Evolutionary conservation across 2,888 invertebrate species (phyloP), one percentile per base, ranked within the genome.

Genomic region (Eupeodes luniger): DNA sequence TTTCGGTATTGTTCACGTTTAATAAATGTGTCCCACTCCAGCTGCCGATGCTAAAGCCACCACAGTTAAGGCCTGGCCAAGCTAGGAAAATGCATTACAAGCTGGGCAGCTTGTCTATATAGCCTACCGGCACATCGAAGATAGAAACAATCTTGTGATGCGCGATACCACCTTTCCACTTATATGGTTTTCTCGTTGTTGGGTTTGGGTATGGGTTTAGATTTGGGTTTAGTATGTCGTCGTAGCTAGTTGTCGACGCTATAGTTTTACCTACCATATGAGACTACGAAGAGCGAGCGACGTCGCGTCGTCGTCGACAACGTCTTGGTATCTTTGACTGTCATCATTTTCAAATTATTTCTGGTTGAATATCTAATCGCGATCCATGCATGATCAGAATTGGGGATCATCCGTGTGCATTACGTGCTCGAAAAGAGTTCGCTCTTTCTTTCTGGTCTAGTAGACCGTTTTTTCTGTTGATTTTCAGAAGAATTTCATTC

Each of bases 341-440:
- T 93, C 93, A 93, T 93, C 93, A 93, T 93, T 93, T 93, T 93
- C 93, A 93, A 93, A 93, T 93, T 93, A 93, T 93, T 93, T 93
- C 93, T 93, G 92, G 93, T 93, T 92, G 93, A 93, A 93, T 93
- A 93, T 93, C 93, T 93, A 93, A 93, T 93, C 93, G 92, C 92
- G 93, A 93, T 93, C 92, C 93, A 93, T 93, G 93, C 93, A 93
- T 93, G 93, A 93, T 93, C 93, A 92, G 88, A 89, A 84, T 89
- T 89, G 88, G 74, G 89, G 87, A 87, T 89, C 87, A 89, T 82
- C 69, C 82, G 86, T 89, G 81, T 89, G 85, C 85, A 89, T 75
- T 88, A 84, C 85, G 85, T 88, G 88, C 81, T 57, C 81, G 62
- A 87, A 83, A 70, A 83, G 66, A 76, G 75, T 84, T 76, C 59